Evolutionary conservation across 2,113 vertebrate species (phyloP).

Genomic region (Oenanthe melanoleuca): DNA sequence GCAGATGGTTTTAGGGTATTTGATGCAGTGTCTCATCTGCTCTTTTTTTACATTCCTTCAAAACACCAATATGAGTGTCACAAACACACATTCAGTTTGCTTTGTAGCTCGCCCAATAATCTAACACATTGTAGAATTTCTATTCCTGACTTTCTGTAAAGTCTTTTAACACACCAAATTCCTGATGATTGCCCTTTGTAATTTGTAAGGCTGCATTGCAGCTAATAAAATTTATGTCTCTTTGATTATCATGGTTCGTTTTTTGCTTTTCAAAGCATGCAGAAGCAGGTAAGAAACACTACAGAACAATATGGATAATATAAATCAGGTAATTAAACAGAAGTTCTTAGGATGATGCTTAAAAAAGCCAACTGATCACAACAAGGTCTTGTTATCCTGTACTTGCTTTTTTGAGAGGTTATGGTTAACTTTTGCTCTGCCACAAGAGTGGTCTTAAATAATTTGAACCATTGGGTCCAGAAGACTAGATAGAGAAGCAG

Average conservation of each 20-base stretch:
- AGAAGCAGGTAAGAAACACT: neutral
- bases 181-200: neutral
- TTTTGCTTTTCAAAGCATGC: neutral
- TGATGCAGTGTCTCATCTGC: accelerated
- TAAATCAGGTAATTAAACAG: constrained; percentile 6
- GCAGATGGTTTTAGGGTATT: neutral
- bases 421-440: neutral
- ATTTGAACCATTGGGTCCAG: neutral
- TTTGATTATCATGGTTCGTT: neutral
- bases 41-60: neutral
- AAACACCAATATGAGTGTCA: neutral
- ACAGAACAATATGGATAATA: neutral
- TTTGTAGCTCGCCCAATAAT: neutral
- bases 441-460: neutral
- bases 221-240: neutral
- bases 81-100: neutral
- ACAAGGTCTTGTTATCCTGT: neutral
- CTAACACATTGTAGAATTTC: neutral
- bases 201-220: neutral
- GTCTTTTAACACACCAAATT: neutral
- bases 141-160: neutral
- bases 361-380: neutral
- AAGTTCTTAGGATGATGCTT: neutral
- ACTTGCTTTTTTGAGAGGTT: neutral
- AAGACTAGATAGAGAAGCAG: neutral